Evolutionary conservation across 2,888 invertebrate genomes (phyloP), one percentile per base, ranked within the genome.

Genomic region (Eupithecia subfuscata): DNA sequence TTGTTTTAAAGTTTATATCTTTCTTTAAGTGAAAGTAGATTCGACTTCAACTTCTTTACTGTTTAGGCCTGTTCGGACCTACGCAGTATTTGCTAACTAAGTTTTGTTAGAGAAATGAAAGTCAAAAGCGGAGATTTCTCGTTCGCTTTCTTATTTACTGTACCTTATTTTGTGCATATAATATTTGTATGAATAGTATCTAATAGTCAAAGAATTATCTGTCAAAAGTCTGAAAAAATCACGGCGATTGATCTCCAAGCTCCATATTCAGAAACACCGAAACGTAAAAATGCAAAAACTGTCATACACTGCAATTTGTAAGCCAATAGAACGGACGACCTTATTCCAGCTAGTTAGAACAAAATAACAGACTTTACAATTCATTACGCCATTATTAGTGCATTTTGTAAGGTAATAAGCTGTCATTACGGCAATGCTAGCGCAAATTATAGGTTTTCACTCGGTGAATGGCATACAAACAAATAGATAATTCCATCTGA

Each of bases 391-490:
- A 64, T 77, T 76, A 80, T 73, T 71, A 73, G 74, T 78, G 74
- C 68, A 37, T 69, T 30, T 73, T 43, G 73, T 72, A 69, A 68
- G 43, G 63, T 80, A 80, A 81, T 80, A 52, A 76, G 43, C 37
- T 71, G 71, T 72, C 64, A 79, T 81, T 78, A 79, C 71, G 25
- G 71, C 68, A 74, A 69, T 78, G 71, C 70, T 75, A 76, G 64
- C 65, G 73, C 71, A 79, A 79, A 81, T 81, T 80, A 75, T 75
- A 78, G 48, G 78, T 79, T 80, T 78, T 78, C 77, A 74, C 67
- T 70, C 60, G 68, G 69, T 68, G 77, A 73, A 72, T 75, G 74
- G 72, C 71, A 60, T 68, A 43, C 34, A 71, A 63, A 64, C 69
- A 75, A 67, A 69, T 25, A 64, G 16, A 30, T 65, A 65, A n/a